phyloP scores from a whole-genome alignment of 2,797 vertebrate genomes.

The Danio tinwini region DNA sequence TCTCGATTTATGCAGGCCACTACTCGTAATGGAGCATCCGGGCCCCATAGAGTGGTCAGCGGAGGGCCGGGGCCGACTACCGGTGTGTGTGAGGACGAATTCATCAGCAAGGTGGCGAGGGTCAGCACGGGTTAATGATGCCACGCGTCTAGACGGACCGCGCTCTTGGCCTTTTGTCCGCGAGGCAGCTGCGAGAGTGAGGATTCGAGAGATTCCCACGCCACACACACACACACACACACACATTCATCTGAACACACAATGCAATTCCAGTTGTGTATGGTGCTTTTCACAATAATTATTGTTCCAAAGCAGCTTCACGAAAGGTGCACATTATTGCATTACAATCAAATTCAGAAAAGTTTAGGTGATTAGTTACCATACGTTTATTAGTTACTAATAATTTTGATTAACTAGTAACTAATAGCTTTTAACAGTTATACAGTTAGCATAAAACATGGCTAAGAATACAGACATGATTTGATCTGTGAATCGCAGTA shows the following conservation, averaged over 20 bases:
- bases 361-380: too few species aligned
- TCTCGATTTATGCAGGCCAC: conserved; percentile 83
- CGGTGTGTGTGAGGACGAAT: conserved; percentile 82
- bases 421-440: too few species aligned
- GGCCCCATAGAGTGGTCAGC: conserved; percentile 71
- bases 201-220: conserved; percentile 61
- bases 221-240: conserved; percentile 17
- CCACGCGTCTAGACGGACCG: conserved; percentile 77
- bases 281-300: too few species aligned
- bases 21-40: conserved; percentile 80
- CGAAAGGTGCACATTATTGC: too few species aligned
- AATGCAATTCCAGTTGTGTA: too few species aligned
- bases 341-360: too few species aligned
- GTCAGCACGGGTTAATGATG: conserved; percentile 81
- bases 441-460: too few species aligned
- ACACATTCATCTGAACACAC: background rate
- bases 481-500: too few species aligned
- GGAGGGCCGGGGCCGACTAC: conserved; percentile 41
- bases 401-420: too few species aligned
- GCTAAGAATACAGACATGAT: too few species aligned
- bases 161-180: conserved; percentile 70
- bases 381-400: too few species aligned
- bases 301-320: too few species aligned
- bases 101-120: conserved; percentile 71
- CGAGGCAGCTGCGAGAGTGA: conserved; percentile 63